phyloP scores from a whole-genome alignment of 2,113 vertebrate species.

The Hyla sarda region DNA sequence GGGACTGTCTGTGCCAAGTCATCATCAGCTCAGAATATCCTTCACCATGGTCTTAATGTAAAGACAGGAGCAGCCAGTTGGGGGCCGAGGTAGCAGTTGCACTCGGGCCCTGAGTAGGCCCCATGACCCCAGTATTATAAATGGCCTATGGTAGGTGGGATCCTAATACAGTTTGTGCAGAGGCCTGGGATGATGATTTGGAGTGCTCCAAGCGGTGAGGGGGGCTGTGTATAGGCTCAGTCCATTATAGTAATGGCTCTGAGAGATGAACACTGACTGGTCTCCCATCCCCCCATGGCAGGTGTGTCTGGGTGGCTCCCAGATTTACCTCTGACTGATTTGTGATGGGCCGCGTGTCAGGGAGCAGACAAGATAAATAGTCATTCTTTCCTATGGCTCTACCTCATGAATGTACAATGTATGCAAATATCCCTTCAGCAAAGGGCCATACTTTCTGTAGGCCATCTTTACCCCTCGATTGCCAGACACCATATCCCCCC shows the following conservation, averaged over 20 bases:
- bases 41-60: no score
- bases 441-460: constrained; percentile 71
- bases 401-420: constrained; percentile 75
- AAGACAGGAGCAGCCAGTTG: no score
- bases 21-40: no score
- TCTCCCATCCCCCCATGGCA: constrained; percentile 32
- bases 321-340: constrained; percentile 25
- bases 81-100: no score
- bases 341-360: constrained; percentile 62
- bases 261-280: background rate
- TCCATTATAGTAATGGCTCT: background rate
- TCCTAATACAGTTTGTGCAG: no score
- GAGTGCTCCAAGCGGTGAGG: no score
- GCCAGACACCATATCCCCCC: background rate
- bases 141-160: no score
- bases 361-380: constrained; percentile 71
- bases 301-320: constrained; percentile 50
- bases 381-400: constrained; percentile 65
- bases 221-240: background rate
- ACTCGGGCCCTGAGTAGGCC: no score
- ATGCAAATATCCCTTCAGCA: constrained; percentile 80
- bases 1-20: no score
- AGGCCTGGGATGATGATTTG: no score
- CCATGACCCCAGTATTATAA: no score
- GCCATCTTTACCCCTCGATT: constrained; percentile 61